Evolutionary conservation across 1,140 invertebrate genomes (phyloP).

Genomic region (Samia ricini): DNA sequence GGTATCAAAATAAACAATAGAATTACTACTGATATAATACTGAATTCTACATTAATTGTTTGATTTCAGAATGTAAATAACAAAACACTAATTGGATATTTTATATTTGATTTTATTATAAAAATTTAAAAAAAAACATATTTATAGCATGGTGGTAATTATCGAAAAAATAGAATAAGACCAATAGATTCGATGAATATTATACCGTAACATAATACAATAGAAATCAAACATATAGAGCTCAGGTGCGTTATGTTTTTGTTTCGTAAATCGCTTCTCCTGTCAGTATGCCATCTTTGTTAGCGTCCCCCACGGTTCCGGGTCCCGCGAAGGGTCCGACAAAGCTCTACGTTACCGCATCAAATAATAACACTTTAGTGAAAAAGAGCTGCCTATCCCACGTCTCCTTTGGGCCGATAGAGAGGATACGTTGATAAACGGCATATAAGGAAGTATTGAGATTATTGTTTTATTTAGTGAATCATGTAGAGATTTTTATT

Average conservation of each 20-base stretch:
- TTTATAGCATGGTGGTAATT: too few relatives aligned
- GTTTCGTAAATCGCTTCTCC: neutral
- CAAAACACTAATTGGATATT: too few relatives aligned
- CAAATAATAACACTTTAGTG: too few relatives aligned
- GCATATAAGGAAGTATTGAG: neutral
- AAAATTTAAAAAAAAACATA: too few relatives aligned
- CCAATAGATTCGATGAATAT: too few relatives aligned
- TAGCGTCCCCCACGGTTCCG: neutral
- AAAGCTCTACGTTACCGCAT: neutral
- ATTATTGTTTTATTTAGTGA: slow-evolving; percentile 1
- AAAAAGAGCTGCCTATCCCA: neutral
- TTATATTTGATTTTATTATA: too few relatives aligned
- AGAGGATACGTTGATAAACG: neutral
- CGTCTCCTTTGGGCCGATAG: neutral
- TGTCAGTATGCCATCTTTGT: neutral
- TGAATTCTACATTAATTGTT: too few relatives aligned
- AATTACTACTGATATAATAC: too few relatives aligned
- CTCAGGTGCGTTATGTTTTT: neutral
- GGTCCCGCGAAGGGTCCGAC: neutral
- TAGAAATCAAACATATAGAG: neutral
- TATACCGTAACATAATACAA: too few relatives aligned
- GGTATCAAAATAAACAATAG: too few relatives aligned
- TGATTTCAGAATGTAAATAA: too few relatives aligned
- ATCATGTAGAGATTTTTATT: neutral
- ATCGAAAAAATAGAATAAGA: too few relatives aligned